Conservation (phyloP, 2,888 invertebrate genomes). For the Acronicta aceris region DNA sequence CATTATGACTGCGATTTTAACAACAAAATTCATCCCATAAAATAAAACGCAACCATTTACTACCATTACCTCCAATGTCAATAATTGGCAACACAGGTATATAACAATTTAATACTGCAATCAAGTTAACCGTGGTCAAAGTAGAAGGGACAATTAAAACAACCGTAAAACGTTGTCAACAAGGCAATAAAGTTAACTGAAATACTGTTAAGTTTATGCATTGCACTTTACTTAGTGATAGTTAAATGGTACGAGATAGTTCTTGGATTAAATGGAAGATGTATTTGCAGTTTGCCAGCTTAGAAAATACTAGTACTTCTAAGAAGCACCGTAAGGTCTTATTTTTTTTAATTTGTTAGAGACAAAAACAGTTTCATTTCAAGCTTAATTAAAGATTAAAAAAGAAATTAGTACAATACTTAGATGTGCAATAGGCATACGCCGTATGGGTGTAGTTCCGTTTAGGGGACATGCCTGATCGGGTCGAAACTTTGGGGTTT, state of each 20-base stretch:
- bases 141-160: slow-evolving; percentile 38
- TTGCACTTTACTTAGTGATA: slow-evolving; percentile 42
- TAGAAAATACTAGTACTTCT: slow-evolving; percentile 7
- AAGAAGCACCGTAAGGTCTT: not conserved
- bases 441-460: too few relatives aligned
- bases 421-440: too few relatives aligned
- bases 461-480: too few relatives aligned
- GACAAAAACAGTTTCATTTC: too few relatives aligned
- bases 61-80: slow-evolving; percentile 5
- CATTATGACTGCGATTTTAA: not conserved
- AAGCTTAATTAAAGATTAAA: too few relatives aligned
- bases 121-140: slow-evolving; percentile 25
- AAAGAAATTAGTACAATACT: too few relatives aligned
- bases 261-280: slow-evolving; percentile 24
- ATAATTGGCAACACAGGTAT: slow-evolving; percentile 17
- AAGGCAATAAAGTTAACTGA: slow-evolving; percentile 27
- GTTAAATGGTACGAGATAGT: slow-evolving; percentile 16
- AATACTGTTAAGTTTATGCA: slow-evolving; percentile 42
- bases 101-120: not conserved
- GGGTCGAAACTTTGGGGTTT: too few relatives aligned
- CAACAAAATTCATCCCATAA: not conserved
- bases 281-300: slow-evolving; percentile 25
- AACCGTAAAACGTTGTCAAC: slow-evolving; percentile 46
- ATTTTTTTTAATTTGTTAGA: too few relatives aligned
- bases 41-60: slow-evolving; percentile 16